Evolutionary conservation across 2,113 vertebrate species (phyloP).

Genomic region (Callospermophilus lateralis): DNA sequence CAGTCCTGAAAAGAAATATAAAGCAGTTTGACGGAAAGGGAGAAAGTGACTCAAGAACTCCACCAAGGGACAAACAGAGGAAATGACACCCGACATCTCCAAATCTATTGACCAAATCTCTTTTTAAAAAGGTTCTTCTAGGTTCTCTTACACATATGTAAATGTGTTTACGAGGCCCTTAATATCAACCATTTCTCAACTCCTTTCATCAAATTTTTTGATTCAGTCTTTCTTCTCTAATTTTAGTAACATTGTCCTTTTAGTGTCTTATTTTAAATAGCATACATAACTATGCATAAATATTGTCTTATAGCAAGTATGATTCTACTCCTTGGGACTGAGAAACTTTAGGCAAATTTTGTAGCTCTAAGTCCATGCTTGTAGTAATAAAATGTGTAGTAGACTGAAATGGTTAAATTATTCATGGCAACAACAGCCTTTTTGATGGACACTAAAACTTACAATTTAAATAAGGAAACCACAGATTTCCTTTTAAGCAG

Average conservation of each 20-base stretch:
- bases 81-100: conserved; percentile 84
- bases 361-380: conserved; percentile 9
- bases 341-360: conserved; percentile 55
- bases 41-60: conserved; percentile 91
- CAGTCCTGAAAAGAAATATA: conserved; percentile 75
- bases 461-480: conserved; percentile 85
- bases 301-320: background rate
- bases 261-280: conserved; percentile 2
- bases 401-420: conserved; percentile 83
- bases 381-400: conserved; percentile 46
- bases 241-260: background rate
- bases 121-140: conserved; percentile 37
- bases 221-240: background rate
- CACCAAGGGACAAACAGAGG: conserved; percentile 90
- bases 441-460: conserved; percentile 81
- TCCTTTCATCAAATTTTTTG: background rate
- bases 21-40: conserved; percentile 72
- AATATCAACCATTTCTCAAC: background rate
- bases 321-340: background rate
- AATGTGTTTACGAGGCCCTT: background rate
- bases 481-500: conserved; percentile 84
- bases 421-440: conserved; percentile 80
- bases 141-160: background rate
- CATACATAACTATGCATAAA: background rate
- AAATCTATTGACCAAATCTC: conserved; percentile 85